Conservation (phyloP, 2,888 invertebrate genomes). For the Agonopterix arenella region DNA sequence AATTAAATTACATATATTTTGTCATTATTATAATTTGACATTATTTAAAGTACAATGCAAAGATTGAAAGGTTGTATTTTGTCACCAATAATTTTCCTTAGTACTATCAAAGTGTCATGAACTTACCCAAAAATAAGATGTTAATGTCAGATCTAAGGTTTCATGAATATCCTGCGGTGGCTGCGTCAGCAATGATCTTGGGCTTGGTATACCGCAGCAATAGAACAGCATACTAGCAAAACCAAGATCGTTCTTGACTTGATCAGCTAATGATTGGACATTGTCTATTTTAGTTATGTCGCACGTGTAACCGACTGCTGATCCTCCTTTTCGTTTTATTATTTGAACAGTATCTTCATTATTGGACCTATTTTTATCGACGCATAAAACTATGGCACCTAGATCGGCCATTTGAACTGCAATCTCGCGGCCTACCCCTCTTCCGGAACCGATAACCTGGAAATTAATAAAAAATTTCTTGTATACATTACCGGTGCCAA, state of each 20-base stretch:
- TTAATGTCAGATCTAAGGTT: constrained; percentile 76
- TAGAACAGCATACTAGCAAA: constrained; percentile 79
- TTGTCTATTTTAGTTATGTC: constrained; percentile 75
- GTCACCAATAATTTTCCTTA: no score
- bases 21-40: no score
- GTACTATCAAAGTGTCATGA: neutral
- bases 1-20: no score
- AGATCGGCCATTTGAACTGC: constrained; percentile 76
- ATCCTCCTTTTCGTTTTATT: constrained; percentile 62
- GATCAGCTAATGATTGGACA: constrained; percentile 55
- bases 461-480: constrained; percentile 9
- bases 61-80: no score
- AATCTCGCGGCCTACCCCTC: constrained; percentile 80
- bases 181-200: constrained; percentile 67
- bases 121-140: constrained; percentile 80
- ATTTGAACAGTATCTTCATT: constrained; percentile 68
- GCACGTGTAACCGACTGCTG: constrained; percentile 69
- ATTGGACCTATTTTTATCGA: constrained; percentile 77
- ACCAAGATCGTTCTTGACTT: constrained; percentile 71
- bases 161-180: constrained; percentile 71
- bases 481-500: no score
- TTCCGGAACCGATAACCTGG: constrained; percentile 83
- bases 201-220: constrained; percentile 80
- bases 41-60: no score
- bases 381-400: constrained; percentile 79